phyloP scores from a whole-genome alignment of 2,888 invertebrate genomes.

The Stictocephala bisonia region DNA sequence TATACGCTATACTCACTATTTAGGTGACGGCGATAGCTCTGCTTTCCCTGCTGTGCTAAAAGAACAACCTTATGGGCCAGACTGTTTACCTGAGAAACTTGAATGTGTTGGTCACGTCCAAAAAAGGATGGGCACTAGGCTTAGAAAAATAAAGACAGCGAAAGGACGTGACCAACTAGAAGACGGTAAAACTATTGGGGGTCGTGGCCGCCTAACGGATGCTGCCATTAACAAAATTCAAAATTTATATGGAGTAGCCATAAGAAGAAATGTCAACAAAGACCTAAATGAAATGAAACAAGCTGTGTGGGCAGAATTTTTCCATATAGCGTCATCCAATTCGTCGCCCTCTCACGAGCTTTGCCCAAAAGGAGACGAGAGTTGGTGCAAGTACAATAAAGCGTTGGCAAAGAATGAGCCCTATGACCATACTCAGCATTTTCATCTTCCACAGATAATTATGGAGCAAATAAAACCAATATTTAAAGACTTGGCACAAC shows the following conservation, averaged over 20 bases:
- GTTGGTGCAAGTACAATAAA: too few species aligned
- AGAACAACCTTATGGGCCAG: slow-evolving; percentile 30
- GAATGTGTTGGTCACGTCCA: too few species aligned
- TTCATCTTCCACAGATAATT: too few species aligned
- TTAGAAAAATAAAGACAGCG: slow-evolving; percentile 40
- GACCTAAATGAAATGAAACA: slow-evolving; percentile 52
- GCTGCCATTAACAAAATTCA: slow-evolving; percentile 55
- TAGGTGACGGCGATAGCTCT: slow-evolving; percentile 20
- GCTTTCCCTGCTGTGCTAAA: too few species aligned
- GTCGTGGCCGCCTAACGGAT: slow-evolving; percentile 56
- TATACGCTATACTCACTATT: slow-evolving; percentile 30
- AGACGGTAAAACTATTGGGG: slow-evolving; percentile 50
- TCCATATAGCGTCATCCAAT: slow-evolving; percentile 56
- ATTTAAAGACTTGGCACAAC: neutral
- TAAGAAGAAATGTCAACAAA: slow-evolving; percentile 54
- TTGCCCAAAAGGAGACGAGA: slow-evolving; percentile 51
- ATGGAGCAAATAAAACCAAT: too few species aligned
- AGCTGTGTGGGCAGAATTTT: slow-evolving; percentile 58
- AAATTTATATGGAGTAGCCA: slow-evolving; percentile 57
- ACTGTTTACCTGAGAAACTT: slow-evolving; percentile 42
- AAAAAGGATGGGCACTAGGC: slow-evolving; percentile 51
- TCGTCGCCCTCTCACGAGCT: slow-evolving; percentile 54
- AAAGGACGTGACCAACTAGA: slow-evolving; percentile 4
- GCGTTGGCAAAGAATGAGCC: slow-evolving; percentile 29
- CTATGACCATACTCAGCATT: slow-evolving; percentile 1